Conservation (phyloP, 1,140 invertebrate genomes). For the Metopolophium dirhodum region DNA sequence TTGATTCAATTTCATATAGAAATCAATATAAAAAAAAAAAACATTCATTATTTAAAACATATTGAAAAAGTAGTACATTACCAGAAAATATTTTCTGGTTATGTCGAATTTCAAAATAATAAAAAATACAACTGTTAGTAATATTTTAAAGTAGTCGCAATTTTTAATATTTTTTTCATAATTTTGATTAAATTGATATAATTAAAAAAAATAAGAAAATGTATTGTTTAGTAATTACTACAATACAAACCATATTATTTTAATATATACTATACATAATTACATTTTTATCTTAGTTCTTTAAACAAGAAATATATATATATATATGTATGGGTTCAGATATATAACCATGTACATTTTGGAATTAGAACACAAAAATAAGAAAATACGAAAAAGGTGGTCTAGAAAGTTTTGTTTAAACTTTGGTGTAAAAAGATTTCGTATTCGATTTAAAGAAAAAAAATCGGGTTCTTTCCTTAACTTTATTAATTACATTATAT, state of each 20-base stretch:
- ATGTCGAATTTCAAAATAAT: background rate
- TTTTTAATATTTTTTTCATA: background rate
- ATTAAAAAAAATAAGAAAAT: background rate
- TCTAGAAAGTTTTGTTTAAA: background rate
- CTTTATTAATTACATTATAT: slow-evolving; percentile 3
- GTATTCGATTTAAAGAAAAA: background rate
- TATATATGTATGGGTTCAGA: background rate
- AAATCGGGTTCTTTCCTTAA: background rate
- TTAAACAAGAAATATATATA: background rate
- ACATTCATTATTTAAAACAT: background rate
- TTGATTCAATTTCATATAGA: background rate
- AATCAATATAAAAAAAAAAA: background rate
- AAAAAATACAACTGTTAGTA: background rate
- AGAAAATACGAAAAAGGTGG: background rate
- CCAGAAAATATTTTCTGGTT: background rate
- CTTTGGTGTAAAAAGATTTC: background rate
- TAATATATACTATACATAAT: background rate
- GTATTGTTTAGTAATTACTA: background rate
- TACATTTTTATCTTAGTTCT: background rate
- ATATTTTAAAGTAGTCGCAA: background rate
- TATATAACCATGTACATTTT: background rate
- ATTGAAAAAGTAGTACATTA: background rate
- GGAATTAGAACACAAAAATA: background rate
- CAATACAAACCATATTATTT: background rate
- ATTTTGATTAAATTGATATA: background rate